Conservation (phyloP, 2,888 invertebrate species). For the Amphipyra tragopoginis region DNA sequence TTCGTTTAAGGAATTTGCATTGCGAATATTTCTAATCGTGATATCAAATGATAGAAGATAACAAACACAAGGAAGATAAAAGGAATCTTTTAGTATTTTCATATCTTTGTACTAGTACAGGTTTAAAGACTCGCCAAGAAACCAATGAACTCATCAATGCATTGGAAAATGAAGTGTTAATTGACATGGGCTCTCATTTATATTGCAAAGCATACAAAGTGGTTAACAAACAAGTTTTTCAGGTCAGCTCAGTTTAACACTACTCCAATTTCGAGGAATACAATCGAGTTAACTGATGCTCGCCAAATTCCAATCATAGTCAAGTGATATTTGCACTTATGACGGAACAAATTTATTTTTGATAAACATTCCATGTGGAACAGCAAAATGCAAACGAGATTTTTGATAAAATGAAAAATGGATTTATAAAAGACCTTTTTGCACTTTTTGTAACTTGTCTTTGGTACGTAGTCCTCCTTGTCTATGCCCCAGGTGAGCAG, state of each 20-base stretch:
- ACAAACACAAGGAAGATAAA: no score
- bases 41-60: no score
- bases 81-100: no score
- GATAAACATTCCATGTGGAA: no score
- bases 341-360: no score
- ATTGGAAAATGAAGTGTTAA: constrained; percentile 40
- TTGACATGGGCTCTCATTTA: constrained; percentile 33
- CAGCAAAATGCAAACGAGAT: no score
- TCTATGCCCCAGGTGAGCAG: not conserved
- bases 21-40: no score
- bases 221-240: constrained; percentile 39
- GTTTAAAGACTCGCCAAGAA: not conserved
- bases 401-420: no score
- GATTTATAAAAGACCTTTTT: no score
- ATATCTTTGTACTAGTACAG: not conserved
- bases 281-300: constrained; percentile 40
- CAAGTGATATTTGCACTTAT: not conserved
- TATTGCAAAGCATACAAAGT: constrained; percentile 17
- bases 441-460: no score
- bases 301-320: constrained; percentile 33
- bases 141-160: constrained; percentile 5
- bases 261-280: constrained; percentile 39
- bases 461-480: no score
- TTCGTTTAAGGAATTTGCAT: no score
- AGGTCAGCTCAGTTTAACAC: constrained; percentile 30